Evolutionary conservation across 2,888 invertebrate species (phyloP).

Genomic region (Octonoba sinensis): DNA sequence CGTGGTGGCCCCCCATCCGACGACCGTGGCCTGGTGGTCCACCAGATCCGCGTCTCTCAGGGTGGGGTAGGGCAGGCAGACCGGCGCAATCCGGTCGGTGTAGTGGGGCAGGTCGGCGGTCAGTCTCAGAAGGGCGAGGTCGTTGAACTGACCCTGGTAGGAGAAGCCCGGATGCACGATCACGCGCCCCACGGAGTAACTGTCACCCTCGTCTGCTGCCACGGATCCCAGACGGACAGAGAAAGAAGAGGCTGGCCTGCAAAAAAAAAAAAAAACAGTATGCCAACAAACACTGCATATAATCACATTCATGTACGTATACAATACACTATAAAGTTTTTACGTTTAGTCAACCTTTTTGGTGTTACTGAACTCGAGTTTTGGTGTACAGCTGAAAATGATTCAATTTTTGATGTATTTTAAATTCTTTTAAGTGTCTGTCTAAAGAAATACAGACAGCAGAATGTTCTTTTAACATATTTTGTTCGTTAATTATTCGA

Average conservation of each 20-base stretch:
- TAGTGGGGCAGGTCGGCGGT: conserved; percentile 21
- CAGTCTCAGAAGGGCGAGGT: conserved; percentile 53
- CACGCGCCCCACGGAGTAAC: conserved; percentile 24
- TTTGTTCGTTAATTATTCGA: no score
- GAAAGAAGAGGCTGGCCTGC: conserved; percentile 44
- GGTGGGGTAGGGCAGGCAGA: conserved; percentile 53
- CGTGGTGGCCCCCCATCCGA: conserved; percentile 51
- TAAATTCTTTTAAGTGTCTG: no score
- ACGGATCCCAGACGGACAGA: conserved; percentile 47
- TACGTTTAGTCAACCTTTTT: no score
- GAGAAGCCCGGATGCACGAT: conserved; percentile 49
- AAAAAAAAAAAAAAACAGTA: neutral
- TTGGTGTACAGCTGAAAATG: no score
- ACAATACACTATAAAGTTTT: no score
- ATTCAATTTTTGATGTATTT: no score
- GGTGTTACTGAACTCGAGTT: no score
- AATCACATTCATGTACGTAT: no score
- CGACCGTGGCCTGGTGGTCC: conserved; percentile 37
- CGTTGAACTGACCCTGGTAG: conserved; percentile 54
- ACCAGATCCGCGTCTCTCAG: conserved; percentile 31
- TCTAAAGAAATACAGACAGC: no score
- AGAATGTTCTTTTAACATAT: no score
- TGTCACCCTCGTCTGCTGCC: conserved; percentile 21
- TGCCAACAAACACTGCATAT: no score
- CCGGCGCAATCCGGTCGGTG: conserved; percentile 35